phyloP scores from a whole-genome alignment of 2,888 invertebrate genomes.

The Oscheius myriophilus region DNA sequence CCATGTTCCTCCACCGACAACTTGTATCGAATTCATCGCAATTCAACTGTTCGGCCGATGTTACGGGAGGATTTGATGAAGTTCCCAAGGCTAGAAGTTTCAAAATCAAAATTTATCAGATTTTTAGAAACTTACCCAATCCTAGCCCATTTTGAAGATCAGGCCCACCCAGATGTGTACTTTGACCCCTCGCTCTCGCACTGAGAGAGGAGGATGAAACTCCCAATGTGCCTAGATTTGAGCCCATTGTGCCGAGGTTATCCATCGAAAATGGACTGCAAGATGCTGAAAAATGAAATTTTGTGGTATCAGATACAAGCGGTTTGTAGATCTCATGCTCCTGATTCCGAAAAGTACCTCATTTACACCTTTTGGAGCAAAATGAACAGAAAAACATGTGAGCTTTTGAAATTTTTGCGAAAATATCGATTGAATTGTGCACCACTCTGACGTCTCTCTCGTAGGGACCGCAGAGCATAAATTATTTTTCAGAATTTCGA shows the following conservation, averaged over 20 bases:
- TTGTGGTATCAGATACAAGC: background rate
- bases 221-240: slow-evolving; percentile 42
- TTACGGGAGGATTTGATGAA: slow-evolving; percentile 41
- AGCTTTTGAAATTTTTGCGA: too few species aligned
- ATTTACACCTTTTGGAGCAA: too few species aligned
- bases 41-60: slow-evolving; percentile 44
- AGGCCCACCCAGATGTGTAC: slow-evolving; percentile 16
- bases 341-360: too few species aligned
- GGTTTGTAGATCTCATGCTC: too few species aligned
- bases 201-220: slow-evolving; percentile 30
- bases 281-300: slow-evolving; percentile 24
- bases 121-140: background rate
- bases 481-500: too few species aligned
- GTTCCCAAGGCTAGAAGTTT: slow-evolving; percentile 38
- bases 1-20: slow-evolving; percentile 68
- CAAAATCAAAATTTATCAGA: background rate
- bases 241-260: slow-evolving; percentile 25
- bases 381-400: too few species aligned
- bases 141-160: background rate
- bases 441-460: too few species aligned
- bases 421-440: too few species aligned
- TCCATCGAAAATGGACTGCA: slow-evolving; percentile 47
- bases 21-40: slow-evolving; percentile 65
- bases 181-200: slow-evolving; percentile 26
- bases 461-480: too few species aligned